Percentiles rank a stretch among this genome's conserved stretches.
These are phyloP conservation scores for Hypotaenidia okinawae DNA, from an alignment of 2,797 vertebrate genomes.

Conservation along the genomic window DNA sequence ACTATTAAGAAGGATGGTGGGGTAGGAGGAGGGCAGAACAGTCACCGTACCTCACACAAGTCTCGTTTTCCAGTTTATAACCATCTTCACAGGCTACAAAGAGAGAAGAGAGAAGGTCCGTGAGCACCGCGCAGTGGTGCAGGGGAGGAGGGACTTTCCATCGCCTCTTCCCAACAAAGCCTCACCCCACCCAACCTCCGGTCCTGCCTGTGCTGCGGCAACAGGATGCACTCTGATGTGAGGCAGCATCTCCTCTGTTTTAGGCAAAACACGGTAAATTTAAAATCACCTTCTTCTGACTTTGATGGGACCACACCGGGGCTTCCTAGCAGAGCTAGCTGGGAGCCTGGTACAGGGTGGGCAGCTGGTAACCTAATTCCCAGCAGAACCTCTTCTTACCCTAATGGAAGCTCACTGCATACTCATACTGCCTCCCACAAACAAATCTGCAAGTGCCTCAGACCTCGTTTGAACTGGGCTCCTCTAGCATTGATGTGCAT, in stretches of 20 bases:
- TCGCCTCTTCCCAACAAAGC: fast-evolving
- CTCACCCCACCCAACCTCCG: not conserved
- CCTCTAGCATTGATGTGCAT: fast-evolving
- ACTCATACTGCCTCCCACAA: not conserved
- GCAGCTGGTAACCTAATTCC: not conserved
- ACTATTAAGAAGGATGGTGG: not conserved
- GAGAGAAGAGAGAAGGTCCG: constrained; percentile 22
- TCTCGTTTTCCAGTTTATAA: constrained; percentile 89
- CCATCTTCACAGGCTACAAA: constrained; percentile 92
- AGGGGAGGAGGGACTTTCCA: not conserved
- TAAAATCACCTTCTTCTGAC: not conserved
- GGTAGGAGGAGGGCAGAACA: not conserved
- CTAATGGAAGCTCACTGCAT: not conserved
- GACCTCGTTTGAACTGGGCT: not conserved
- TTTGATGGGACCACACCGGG: not conserved
- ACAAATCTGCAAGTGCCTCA: not conserved
- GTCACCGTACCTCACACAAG: constrained; percentile 88
- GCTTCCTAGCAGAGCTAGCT: not conserved
- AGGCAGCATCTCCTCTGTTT: not conserved
- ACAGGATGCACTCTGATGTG: fast-evolving
- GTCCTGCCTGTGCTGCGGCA: not conserved
- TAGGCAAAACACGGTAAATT: not conserved
- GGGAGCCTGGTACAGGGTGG: not conserved
- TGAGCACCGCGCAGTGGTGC: constrained; percentile 5
- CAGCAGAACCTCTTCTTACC: not conserved